Conservation (phyloP, 1,140 invertebrate genomes). For the Pseudomyrmex sp. region DNA sequence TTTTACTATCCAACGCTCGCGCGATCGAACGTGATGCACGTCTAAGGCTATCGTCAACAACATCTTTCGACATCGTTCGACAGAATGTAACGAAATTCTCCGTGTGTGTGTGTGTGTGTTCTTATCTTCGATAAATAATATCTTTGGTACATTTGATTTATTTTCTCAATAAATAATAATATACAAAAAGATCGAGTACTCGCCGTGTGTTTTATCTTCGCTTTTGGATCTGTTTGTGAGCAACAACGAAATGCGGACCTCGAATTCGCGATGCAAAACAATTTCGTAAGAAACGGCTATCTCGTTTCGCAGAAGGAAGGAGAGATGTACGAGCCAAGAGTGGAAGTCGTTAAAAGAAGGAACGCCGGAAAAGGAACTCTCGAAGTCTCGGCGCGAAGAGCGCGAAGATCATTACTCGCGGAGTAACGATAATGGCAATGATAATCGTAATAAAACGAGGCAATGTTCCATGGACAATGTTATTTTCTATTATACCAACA, state of each 20-base stretch:
- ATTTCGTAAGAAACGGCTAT: background rate
- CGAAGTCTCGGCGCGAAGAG: background rate
- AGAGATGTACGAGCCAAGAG: background rate
- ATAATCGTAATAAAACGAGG: constrained; percentile 72
- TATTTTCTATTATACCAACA: constrained; percentile 63
- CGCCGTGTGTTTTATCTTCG: background rate
- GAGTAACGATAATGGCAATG: constrained; percentile 72
- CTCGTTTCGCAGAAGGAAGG: background rate
- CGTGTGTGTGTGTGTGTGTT: background rate
- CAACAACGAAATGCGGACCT: background rate
- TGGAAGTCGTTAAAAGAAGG: background rate
- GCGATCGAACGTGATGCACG: constrained; percentile 23
- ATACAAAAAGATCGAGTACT: constrained; percentile 12
- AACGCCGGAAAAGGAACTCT: background rate
- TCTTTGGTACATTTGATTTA: background rate
- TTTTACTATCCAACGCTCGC: constrained; percentile 2
- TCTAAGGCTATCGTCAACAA: constrained; percentile 6
- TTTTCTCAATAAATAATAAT: background rate
- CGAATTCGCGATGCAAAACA: constrained; percentile 13
- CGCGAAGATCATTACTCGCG: constrained; percentile 46
- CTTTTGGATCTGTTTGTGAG: background rate
- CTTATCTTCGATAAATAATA: no score
- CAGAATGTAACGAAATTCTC: constrained; percentile 16
- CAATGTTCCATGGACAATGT: constrained; percentile 70
- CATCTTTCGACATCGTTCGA: constrained; percentile 15